Conservation (phyloP, 2,113 vertebrate species). For the Clinocottus analis region DNA sequence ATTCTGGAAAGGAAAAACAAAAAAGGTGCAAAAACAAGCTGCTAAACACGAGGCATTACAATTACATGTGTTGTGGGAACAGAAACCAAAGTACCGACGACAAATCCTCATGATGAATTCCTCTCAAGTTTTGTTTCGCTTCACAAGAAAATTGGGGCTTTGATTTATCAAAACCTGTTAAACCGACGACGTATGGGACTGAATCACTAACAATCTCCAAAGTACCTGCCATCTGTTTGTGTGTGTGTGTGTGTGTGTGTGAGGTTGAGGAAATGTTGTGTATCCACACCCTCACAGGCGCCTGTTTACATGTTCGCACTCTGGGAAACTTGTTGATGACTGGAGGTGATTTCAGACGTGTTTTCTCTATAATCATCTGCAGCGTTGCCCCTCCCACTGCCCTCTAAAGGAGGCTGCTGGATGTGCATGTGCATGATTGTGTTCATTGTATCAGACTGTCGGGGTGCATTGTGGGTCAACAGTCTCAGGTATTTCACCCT, state of each 20-base stretch:
- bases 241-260: not conserved
- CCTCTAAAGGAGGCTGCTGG: too few species aligned
- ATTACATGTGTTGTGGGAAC: not conserved
- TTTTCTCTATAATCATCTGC: not conserved
- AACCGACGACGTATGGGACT: not conserved
- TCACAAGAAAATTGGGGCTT: not conserved
- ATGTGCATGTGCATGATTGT: not conserved
- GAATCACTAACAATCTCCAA: constrained; percentile 21
- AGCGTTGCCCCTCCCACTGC: too few species aligned
- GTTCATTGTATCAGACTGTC: too few species aligned
- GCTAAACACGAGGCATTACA: not conserved
- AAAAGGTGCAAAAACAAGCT: not conserved
- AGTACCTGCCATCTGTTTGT: constrained; percentile 14
- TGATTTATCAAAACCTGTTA: constrained; percentile 17
- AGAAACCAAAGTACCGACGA: not conserved
- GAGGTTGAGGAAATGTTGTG: not conserved
- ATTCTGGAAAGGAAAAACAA: constrained; percentile 4
- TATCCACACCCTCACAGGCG: not conserved
- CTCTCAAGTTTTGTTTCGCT: not conserved
- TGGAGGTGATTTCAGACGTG: not conserved
- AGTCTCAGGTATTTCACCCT: too few species aligned
- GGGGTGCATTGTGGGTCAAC: too few species aligned
- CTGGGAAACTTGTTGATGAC: too few species aligned
- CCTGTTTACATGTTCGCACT: not conserved
- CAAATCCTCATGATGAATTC: not conserved